A percentile compares a stretch with the other conserved stretches of the same genome.
phyloP scores from a whole-genome alignment of 2,888 invertebrate genomes.

The Selenia dentaria region DNA sequence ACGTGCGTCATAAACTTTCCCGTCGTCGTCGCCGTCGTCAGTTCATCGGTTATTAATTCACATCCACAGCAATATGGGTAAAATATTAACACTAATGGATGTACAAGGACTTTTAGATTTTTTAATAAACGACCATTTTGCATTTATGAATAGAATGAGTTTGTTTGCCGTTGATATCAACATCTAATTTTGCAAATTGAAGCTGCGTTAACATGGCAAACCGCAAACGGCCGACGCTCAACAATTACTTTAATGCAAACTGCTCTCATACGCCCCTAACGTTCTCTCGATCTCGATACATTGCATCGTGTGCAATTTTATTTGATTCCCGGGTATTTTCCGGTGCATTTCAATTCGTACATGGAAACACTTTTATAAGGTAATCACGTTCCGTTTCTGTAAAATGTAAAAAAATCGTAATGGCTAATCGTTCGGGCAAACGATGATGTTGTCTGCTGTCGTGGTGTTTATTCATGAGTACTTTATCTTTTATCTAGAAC shows the following conservation, averaged over 20 bases:
- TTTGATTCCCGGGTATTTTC: conserved; percentile 56
- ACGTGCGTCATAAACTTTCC: conserved; percentile 72
- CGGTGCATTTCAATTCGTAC: conserved; percentile 54
- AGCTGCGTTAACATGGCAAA: conserved; percentile 52
- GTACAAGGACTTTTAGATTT: no score
- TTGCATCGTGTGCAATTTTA: conserved; percentile 68
- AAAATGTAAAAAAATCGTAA: conserved; percentile 68
- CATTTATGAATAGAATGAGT: conserved; percentile 47
- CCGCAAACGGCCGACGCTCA: conserved; percentile 51
- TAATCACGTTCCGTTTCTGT: conserved; percentile 42
- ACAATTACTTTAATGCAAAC: conserved; percentile 68
- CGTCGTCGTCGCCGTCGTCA: conserved; percentile 32
- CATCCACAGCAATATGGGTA: conserved; percentile 45
- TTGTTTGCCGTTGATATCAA: conserved; percentile 44
- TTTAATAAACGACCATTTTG: conserved; percentile 40
- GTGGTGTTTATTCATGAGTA: no score
- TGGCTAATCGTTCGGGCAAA: conserved; percentile 53
- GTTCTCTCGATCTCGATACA: conserved; percentile 50
- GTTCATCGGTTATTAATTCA: conserved; percentile 57
- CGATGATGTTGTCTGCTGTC: no score
- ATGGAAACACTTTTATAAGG: conserved; percentile 63
- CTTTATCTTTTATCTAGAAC: no score
- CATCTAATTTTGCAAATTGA: conserved; percentile 67
- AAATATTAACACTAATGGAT: no score
- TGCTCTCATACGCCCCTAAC: conserved; percentile 55